Base-by-base conservation (phyloP, 2,888 invertebrate genomes). In the Tetanocera ferruginea region DNA sequence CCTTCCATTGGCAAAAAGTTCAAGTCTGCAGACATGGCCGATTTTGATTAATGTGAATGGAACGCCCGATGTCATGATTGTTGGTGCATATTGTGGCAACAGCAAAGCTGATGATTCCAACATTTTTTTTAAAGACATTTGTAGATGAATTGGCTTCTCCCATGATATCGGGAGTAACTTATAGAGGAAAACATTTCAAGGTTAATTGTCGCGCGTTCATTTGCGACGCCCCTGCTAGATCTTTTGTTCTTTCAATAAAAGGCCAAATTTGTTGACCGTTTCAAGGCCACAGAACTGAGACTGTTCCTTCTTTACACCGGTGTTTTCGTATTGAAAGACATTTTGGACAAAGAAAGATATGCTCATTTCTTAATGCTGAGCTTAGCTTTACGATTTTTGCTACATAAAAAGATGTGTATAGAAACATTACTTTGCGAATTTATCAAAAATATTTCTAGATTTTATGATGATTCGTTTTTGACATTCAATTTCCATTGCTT, bases 151-250 rank as follows among this genome's bases (percentile, higher is more conserved):
- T n/a, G n/a, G n/a, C n/a, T n/a, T n/a, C n/a, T n/a, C n/a, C n/a
- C n/a, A n/a, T n/a, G n/a, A n/a, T n/a, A n/a, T n/a, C n/a, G n/a
- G n/a, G n/a, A n/a, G n/a, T n/a, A n/a, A n/a, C n/a, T n/a, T n/a
- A n/a, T n/a, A n/a, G n/a, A n/a, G n/a, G n/a, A n/a, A n/a, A n/a
- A n/a, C n/a, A n/a, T n/a, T n/a, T 75, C n/a, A 57, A 76, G 23
- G 64, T 76, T 75, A 74, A 52, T 17, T 78, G 70, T 71, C 64
- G 78, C 28, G 57, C 78, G 64, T 37, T 78, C 31, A 73, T 76
- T 72, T 76, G 72, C 72, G 73, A 76, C 76, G 73, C 69, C 49
- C 76, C 76, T 19, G 78, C 78, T 37, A 72, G 78, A 66, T 52
- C 76, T 25, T 72, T 78, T 31, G 60, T 78, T 49, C 52, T 78